These are phyloP conservation scores for Ferrisia virgata DNA, from an alignment of 2,888 invertebrate species.

Conservation along the genomic window DNA sequence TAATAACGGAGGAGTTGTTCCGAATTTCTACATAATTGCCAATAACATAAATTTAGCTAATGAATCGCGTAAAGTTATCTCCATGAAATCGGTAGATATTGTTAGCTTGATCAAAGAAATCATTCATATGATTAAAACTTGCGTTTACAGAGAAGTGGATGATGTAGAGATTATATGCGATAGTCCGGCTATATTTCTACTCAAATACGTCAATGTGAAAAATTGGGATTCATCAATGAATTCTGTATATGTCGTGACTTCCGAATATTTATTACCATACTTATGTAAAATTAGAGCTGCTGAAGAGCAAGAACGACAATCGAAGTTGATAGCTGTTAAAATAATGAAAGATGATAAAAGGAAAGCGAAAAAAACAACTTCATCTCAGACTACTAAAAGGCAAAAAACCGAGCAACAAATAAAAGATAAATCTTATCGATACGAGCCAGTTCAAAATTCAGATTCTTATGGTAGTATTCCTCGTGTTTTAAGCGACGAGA, in stretches of 20 bases:
- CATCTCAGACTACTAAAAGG: neutral
- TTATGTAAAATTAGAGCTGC: slow-evolving; percentile 36
- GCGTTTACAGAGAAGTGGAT: slow-evolving; percentile 36
- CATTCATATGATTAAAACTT: slow-evolving; percentile 32
- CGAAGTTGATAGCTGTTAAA: neutral
- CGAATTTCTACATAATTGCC: slow-evolving; percentile 37
- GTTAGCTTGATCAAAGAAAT: slow-evolving; percentile 36
- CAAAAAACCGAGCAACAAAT: neutral
- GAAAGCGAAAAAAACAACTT: neutral
- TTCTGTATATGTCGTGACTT: slow-evolving; percentile 24
- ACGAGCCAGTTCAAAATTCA: neutral
- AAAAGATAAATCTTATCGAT: neutral
- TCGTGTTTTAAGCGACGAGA: neutral
- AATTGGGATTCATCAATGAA: slow-evolving; percentile 36
- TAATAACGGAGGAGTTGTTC: neutral
- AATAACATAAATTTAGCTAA: neutral
- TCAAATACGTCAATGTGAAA: slow-evolving; percentile 32
- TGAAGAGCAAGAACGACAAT: slow-evolving; percentile 25
- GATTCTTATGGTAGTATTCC: neutral
- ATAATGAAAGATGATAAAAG: neutral
- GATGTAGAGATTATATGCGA: slow-evolving; percentile 38
- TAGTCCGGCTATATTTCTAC: slow-evolving; percentile 41
- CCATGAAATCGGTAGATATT: slow-evolving; percentile 7
- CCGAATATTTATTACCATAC: slow-evolving; percentile 34
- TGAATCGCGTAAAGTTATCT: neutral